Conservation (phyloP, 2,113 vertebrate species). For the Arizona elegans region DNA sequence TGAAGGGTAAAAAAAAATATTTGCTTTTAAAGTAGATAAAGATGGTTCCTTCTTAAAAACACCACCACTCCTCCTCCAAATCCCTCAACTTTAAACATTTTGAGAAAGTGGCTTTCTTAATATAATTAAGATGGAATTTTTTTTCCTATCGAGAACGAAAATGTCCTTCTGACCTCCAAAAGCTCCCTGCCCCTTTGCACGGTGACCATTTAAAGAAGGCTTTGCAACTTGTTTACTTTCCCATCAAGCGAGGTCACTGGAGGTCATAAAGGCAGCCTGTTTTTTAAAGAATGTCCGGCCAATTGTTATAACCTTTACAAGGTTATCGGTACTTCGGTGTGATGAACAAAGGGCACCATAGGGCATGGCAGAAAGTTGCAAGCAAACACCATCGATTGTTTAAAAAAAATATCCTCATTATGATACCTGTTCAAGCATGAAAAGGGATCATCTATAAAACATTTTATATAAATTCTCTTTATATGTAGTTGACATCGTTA, state of each 20-base stretch:
- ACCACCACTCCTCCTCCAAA: too few relatives aligned
- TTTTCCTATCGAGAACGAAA: not conserved
- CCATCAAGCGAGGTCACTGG: not conserved
- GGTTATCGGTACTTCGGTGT: not conserved
- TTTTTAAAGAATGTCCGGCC: not conserved
- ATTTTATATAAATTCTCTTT: too few relatives aligned
- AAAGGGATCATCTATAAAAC: not conserved
- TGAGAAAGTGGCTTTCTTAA: not conserved
- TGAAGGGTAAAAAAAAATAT: not conserved
- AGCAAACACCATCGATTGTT: not conserved
- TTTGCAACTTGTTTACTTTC: not conserved
- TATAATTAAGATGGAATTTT: not conserved
- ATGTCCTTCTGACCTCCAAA: not conserved
- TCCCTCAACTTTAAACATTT: not conserved
- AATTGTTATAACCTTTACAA: constrained; percentile 4
- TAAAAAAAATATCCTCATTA: not conserved
- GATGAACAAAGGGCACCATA: not conserved
- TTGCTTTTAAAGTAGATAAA: not conserved
- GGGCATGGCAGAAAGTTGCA: not conserved
- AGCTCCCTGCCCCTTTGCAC: not conserved
- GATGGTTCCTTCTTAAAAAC: not conserved
- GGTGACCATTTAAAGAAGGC: not conserved
- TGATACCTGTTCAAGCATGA: not conserved
- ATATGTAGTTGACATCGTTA: too few relatives aligned
- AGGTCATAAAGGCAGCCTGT: not conserved